Evolutionary conservation across 2,113 vertebrate genomes (phyloP), one percentile per base, ranked within the genome.

Genomic region (Colius striatus): DNA sequence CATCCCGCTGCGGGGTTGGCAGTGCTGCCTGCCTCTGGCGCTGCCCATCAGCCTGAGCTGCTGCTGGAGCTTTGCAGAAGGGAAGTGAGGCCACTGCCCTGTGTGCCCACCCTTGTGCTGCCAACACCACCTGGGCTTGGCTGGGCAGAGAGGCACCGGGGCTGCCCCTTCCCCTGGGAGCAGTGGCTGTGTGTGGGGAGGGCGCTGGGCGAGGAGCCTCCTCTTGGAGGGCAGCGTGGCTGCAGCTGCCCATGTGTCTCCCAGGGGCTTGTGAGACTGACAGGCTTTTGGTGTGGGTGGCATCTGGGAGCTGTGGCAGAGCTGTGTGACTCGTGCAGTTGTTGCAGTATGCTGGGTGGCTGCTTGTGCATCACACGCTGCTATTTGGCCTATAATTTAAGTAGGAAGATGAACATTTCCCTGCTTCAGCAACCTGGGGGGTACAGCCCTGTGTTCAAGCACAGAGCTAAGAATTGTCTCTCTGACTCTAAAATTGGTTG

Each of bases 401-500:
- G 47, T 10, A 18, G 45, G 19, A 84, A 75, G 34, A 10, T 34
- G 29, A 12, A 34, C 9, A 26, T 53, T 25, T 27, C 67, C 10
- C 2, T 32, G 38, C 21, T 94, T 94, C 92, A 76, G 94, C 94
- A 85, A 65, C 36, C 83, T 77, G 47, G 50, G 85, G 91, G 92
- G 38, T 90, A 25, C 72, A 93, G 95, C 88, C 85, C 93, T 84
- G 93, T 94, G 2, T 7, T 90, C 66, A 47, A 90, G 89, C 97
- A 89, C 71, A 36, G 58, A 79, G 80, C 77, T 45, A 72, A 93
- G 62, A 77, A 83, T 89, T 95, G 94, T 96, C 94, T 54, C 77
- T 84, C 81, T 19, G 79, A 87, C 87, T 91, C 60, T 63, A n/a
- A 78, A 95, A 71, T 60, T 89, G 92, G 94, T 95, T n/a, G 11